Evolutionary conservation across 2,797 vertebrate species (phyloP).

Genomic region (Neostethus bicornis): DNA sequence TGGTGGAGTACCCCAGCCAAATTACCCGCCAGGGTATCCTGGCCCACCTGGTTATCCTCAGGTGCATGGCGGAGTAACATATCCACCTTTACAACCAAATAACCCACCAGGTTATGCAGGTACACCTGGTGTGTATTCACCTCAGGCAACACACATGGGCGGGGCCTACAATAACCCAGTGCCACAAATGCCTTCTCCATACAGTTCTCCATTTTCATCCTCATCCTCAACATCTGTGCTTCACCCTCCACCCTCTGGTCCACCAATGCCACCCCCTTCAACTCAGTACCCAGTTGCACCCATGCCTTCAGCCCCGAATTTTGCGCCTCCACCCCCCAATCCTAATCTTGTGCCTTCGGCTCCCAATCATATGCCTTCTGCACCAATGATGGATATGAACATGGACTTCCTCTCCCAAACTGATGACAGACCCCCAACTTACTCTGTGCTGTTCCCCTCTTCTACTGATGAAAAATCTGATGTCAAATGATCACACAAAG

Average conservation of each 20-base stretch:
- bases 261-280: neutral
- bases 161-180: conserved; percentile 35
- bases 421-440: conserved; percentile 62
- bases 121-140: conserved; percentile 10
- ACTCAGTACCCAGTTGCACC: conserved; percentile 22
- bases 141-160: conserved; percentile 9
- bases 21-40: conserved; percentile 9
- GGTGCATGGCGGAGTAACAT: conserved; percentile 32
- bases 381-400: conserved; percentile 38
- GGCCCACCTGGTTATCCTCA: conserved; percentile 24
- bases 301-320: too few relatives aligned
- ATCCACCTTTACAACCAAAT: conserved; percentile 27
- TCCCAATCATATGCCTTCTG: conserved; percentile 42
- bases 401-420: conserved; percentile 61
- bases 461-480: conserved; percentile 9
- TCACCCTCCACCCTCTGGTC: conserved; percentile 50
- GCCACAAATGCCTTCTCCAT: conserved; percentile 28
- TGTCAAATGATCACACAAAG: conserved; percentile 25
- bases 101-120: conserved; percentile 12
- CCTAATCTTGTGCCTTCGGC: conserved; percentile 42
- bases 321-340: conserved; percentile 24
- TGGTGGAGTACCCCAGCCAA: conserved; percentile 36
- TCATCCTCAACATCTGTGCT: conserved; percentile 34
- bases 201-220: conserved; percentile 44
- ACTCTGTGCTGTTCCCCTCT: conserved; percentile 60